Evolutionary conservation across 2,113 vertebrate genomes (phyloP).

Genomic region (Zapornia atra): DNA sequence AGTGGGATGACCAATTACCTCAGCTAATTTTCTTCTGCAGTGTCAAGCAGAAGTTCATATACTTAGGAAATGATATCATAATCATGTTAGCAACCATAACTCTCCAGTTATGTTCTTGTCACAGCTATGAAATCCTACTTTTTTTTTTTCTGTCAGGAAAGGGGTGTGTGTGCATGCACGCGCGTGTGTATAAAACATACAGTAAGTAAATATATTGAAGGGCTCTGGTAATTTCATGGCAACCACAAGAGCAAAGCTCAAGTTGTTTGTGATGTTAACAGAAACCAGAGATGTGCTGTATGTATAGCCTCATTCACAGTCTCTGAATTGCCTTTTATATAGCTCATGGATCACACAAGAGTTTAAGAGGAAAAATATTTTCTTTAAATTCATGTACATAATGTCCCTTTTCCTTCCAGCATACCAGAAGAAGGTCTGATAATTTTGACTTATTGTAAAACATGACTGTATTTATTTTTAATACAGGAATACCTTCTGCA

Average conservation of each 20-base stretch:
- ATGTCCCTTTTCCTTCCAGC: constrained; percentile 53
- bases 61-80: constrained; percentile 12
- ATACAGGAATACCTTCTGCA: not conserved
- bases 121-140: constrained; percentile 19
- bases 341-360: constrained; percentile 66
- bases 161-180: not conserved
- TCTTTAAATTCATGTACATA: constrained; percentile 68
- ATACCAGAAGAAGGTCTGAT: constrained; percentile 52
- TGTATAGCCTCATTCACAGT: constrained; percentile 71
- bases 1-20: not conserved
- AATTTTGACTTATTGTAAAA: constrained; percentile 67
- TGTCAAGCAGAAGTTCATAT: not conserved
- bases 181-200: not conserved
- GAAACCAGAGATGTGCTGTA: constrained; percentile 71
- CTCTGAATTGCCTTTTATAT: constrained; percentile 74
- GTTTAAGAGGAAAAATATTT: constrained; percentile 73
- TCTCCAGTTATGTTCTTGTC: constrained; percentile 1
- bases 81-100: not conserved
- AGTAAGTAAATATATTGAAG: constrained; percentile 66
- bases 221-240: constrained; percentile 67
- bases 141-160: not conserved
- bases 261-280: constrained; percentile 74
- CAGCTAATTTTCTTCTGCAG: not conserved
- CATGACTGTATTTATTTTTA: constrained; percentile 44
- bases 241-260: constrained; percentile 74